Base-by-base conservation (phyloP, 2,113 vertebrate species). In the Ceyx margarethae region DNA sequence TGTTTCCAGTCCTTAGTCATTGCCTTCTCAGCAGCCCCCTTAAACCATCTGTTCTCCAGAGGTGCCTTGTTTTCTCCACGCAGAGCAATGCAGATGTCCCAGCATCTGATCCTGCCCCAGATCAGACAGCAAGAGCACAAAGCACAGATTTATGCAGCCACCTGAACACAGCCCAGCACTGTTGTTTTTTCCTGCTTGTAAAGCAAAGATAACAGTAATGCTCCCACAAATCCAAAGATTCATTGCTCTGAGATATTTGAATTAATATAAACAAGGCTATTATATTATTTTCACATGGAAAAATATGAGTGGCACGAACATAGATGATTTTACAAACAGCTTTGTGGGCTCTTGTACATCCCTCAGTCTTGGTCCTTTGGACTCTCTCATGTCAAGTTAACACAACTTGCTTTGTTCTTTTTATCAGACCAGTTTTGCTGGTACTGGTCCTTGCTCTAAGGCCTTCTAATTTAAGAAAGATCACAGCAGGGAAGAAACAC, bases 31-130 rank as follows among this genome's bases (percentile, higher is more conserved):
- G 37, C 91, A 95, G 50, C 87, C 85, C 83, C 85, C 89, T 93
- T 88, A 91, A 51, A 25, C 94, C 93, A 92, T 94, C 85, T 95
- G 91, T 51, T 92, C 71, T 89, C n/a, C 85, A 89, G 93, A 91
- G 87, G 87, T 91, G 85, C 67, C 75, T 91, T 77, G 85, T 92
- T 95, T 95, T 82, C 75, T 51, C 81, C 67, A 54, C 1, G 11
- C 61, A 53, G 64, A 89, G 60, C 54, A 73, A 73, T 9, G 71
- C 85, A 92, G 84, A 74, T 78, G 43, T 46, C 69, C 57, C 33
- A 91, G 46, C 60, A 81, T 51, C 50, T 51, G 50, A 51, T 29
- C 0, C 51, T 83, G 73, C 56, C 56, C 88, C 29, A 31, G 42
- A 83, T 71, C 75, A 74, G 29, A 61, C 72, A 76, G 28, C 43